Conservation (phyloP, 2,888 invertebrate species). For the Harpagoxenus sublaevis region DNA sequence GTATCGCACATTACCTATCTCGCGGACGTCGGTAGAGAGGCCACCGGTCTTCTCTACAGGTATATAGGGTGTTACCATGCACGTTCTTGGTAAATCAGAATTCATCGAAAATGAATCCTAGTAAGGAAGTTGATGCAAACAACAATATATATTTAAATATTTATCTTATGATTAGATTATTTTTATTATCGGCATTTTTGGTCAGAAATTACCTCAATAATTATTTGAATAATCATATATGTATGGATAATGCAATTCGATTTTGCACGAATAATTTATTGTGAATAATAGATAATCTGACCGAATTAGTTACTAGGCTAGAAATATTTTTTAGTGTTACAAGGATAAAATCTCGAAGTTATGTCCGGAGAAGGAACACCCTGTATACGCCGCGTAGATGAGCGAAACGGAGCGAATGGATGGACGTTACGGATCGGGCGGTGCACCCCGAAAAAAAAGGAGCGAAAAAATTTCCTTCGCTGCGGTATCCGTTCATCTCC, state of each 20-base stretch:
- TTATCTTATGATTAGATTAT: not conserved
- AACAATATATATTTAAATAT: not conserved
- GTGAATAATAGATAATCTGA: not conserved
- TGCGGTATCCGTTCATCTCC: constrained; percentile 73
- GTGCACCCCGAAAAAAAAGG: constrained; percentile 49
- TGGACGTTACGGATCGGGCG: constrained; percentile 56
- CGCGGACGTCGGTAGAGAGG: constrained; percentile 49
- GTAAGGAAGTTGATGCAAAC: not conserved
- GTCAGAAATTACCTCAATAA: not conserved
- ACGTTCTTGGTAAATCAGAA: not conserved
- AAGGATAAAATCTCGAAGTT: constrained; percentile 16
- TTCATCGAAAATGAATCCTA: not conserved
- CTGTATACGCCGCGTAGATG: constrained; percentile 35
- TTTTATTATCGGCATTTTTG: not conserved
- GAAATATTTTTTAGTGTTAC: constrained; percentile 11
- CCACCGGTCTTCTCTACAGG: constrained; percentile 40
- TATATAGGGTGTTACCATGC: constrained; percentile 36
- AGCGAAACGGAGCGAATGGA: constrained; percentile 70
- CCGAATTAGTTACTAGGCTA: not conserved
- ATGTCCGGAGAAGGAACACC: constrained; percentile 17
- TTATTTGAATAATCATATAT: constrained; percentile 9
- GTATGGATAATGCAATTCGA: not conserved
- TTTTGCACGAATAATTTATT: not conserved
- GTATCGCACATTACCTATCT: constrained; percentile 53
- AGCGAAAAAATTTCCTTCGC: constrained; percentile 53